These are phyloP conservation scores for Pseudomyrmex concolor DNA, from an alignment of 1,140 invertebrate species.

Conservation along the genomic window DNA sequence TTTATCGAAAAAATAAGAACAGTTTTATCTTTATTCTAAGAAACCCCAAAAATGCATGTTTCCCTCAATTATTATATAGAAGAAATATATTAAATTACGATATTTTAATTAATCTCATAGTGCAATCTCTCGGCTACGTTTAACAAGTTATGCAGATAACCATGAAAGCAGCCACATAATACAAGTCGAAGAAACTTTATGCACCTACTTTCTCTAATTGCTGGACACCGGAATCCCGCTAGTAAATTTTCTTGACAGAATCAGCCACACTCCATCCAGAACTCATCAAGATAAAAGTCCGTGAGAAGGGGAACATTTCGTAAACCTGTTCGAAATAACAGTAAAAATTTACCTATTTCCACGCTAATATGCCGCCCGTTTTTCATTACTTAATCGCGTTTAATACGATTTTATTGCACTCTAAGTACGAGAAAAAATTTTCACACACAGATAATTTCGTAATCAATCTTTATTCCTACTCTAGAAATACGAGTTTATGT, in stretches of 20 bases:
- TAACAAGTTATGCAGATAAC: conserved; percentile 42
- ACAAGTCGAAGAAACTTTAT: conserved; percentile 70
- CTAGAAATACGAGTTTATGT: no score
- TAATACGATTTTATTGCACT: background rate
- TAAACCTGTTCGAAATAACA: conserved; percentile 14
- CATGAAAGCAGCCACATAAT: conserved; percentile 59
- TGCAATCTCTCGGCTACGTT: conserved; percentile 1
- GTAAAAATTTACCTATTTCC: conserved; percentile 48
- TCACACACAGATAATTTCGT: background rate
- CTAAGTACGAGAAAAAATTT: background rate
- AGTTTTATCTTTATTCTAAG: no score
- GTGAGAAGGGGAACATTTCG: conserved; percentile 42
- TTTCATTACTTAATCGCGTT: conserved; percentile 40
- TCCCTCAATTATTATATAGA: no score
- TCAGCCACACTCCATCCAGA: conserved; percentile 70
- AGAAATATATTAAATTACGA: conserved; percentile 35
- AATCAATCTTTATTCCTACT: no score
- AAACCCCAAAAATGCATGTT: no score
- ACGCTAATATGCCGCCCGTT: background rate
- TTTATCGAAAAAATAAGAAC: no score
- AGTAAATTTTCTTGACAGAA: conserved; percentile 73
- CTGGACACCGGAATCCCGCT: conserved; percentile 65
- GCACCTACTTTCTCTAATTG: conserved; percentile 75
- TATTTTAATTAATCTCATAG: conserved; percentile 32
- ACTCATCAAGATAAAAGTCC: conserved; percentile 74